Base-by-base conservation (phyloP, 2,113 vertebrate genomes). In the Pao palembangensis region DNA sequence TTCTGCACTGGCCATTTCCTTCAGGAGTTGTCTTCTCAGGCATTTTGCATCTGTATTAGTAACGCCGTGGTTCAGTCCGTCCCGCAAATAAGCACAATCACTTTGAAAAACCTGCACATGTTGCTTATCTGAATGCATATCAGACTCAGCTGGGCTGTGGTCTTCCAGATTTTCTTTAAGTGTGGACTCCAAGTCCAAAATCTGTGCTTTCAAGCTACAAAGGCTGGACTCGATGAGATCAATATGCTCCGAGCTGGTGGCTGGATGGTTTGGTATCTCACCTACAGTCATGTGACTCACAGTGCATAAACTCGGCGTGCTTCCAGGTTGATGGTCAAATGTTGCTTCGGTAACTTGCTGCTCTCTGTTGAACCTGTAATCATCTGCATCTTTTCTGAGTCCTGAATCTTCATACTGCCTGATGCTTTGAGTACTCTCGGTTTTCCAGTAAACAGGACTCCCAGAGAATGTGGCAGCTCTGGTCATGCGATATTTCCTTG, bases 141-240 rank as follows among this genome's bases (percentile, higher is more conserved):
- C 51, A 13, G 55, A 20, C 51, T 72, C 74, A 53, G 57, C 48
- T 23, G 59, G 69, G 20, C 64, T 58, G 16, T 16, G 52, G 34
- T 54, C 61, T 8, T 53, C 56, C 6, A 80, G 38, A 7, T 77
- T 82, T 44, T 74, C 73, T 48, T 77, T 75, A 21, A 90, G 61
- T 0, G 78, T 86, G 8, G 78, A 85, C 78, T 89, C 87, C 64
- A 92, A 68, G 71, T 88, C 86, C 17, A 80, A 86, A 69, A 91
- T 89, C 47, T 88, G 23, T 2, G 70, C 58, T 78, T 89, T 90
- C 3, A 90, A 67, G 55, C 76, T 74, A 28, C 75, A 87, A 48
- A 91, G 76, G 67, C 82, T 87, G 13, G 81, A 64, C 79, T 90
- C 90, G 0, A 91, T 78, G 51, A 86, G 78, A 42, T 87, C 70